Base-by-base conservation (phyloP, 2,888 invertebrate species). In the Caenorhabditis plicata region DNA sequence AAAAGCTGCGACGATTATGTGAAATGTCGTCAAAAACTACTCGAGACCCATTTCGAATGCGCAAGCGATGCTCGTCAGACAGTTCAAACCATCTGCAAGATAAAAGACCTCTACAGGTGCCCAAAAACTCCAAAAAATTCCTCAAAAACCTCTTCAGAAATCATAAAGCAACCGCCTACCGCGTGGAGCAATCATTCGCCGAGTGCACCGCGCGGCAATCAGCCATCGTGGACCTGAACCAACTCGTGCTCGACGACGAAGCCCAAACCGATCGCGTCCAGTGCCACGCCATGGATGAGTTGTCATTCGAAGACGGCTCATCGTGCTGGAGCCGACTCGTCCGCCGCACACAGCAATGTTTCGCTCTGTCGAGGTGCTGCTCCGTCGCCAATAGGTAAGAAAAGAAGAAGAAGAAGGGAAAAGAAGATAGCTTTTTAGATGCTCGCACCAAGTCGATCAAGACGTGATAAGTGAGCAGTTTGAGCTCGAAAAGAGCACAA, bases 1-100 rank as follows among this genome's bases (percentile, higher is more conserved):
- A 49, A 48, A 23, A 45, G 49, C 38, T 60, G 60, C 43, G 60
- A 60, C 29, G 26, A 39, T n/a, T 60, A 60, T 29, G 39, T 54
- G 15, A 46, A 45, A 17, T 60, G 60, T 32, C 39, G 60, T 22
- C 50, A 39, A 31, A 54, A 60, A 3, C 35, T 60, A 11, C 36
- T 60, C n/a, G 60, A 60, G 27, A 22, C 43, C 4, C 60, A 60
- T 31, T 60, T 53, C 54, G 54, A 46, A 31, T 60, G 60, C 36
- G 53, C 60, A 15, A 54, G 54, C 20, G 35, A 45, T 29, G 49
- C 52, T 9, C 45, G 60, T 43, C 36, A 54, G 19, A 42, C 47
- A 13, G 54, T 54, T 5, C 60, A 60, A 32, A 49, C 53, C 23
- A 54, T 54, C 3, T 60, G 60, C 29, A 60, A 47, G 38, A 54